Evolutionary conservation across 2,113 vertebrate genomes (phyloP).

Genomic region (Cyphomyrus discorhynchus): DNA sequence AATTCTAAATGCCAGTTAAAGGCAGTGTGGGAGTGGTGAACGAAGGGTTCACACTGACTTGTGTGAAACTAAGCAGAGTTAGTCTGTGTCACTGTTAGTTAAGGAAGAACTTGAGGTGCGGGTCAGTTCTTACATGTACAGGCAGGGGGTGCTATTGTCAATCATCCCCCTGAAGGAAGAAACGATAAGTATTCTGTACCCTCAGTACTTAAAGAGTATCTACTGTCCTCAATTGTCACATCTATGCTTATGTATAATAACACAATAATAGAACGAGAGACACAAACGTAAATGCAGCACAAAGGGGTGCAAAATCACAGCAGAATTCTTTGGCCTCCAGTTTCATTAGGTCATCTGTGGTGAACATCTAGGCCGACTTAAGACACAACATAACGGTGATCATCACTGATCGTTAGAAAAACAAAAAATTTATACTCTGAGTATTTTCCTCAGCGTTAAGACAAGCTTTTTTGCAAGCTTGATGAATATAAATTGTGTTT

Average conservation of each 20-base stretch:
- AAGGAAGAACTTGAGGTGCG: not conserved
- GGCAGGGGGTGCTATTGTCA: conserved; percentile 4
- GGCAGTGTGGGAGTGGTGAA: conserved; percentile 53
- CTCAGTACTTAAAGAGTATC: not conserved
- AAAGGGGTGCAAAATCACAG: not conserved
- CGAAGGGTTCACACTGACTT: conserved; percentile 50
- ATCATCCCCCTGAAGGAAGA: not conserved
- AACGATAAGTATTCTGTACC: not conserved
- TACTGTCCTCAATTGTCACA: not conserved
- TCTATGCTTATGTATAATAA: not conserved
- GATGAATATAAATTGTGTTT: not conserved
- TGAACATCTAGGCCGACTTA: not conserved
- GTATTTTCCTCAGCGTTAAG: not conserved
- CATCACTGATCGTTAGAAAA: not conserved
- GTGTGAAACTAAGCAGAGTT: conserved; percentile 50
- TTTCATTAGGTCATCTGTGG: not conserved
- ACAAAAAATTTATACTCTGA: not conserved
- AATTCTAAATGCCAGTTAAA: conserved; percentile 69
- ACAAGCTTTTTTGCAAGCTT: not conserved
- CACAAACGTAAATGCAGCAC: not conserved
- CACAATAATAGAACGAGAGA: not conserved
- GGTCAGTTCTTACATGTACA: conserved; percentile 10
- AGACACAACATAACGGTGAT: not conserved
- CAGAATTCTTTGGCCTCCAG: not conserved
- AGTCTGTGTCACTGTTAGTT: conserved; percentile 25